A percentile compares a stretch with the other conserved stretches of the same genome.
These are phyloP conservation scores for Lasioglossum baleicum DNA, from an alignment of 1,140 invertebrate species.

Conservation along the genomic window DNA sequence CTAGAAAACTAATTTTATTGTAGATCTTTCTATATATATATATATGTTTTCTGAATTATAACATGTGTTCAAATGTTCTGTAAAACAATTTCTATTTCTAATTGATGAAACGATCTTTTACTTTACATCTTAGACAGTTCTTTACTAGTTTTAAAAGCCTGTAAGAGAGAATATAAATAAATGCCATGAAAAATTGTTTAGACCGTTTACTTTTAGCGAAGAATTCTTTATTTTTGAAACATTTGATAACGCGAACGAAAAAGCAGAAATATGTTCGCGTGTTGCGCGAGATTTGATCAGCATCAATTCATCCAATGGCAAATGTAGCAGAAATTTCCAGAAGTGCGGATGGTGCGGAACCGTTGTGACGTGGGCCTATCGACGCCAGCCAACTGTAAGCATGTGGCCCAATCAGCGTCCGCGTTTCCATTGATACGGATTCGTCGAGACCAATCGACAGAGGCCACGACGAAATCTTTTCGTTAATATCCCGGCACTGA, in stretches of 20 bases:
- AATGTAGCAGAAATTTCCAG: conserved; percentile 65
- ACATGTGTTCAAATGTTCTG: no score
- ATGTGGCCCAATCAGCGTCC: conserved; percentile 64
- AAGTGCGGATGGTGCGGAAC: conserved; percentile 45
- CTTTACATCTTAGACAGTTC: no score
- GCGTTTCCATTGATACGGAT: conserved; percentile 66
- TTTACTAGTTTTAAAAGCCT: no score
- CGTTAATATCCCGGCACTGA: conserved; percentile 77
- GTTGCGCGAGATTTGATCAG: neutral
- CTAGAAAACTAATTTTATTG: neutral
- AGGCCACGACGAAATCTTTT: conserved; percentile 79
- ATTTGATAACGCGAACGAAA: neutral
- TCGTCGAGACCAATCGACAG: conserved; percentile 75
- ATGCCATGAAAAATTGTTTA: no score
- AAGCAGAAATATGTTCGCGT: neutral
- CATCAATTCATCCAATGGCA: conserved; percentile 19
- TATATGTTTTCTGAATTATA: no score
- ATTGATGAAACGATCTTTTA: no score
- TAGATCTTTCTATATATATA: neutral
- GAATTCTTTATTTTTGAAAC: neutral
- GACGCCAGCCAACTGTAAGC: conserved; percentile 76
- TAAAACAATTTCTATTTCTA: no score
- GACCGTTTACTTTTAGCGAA: no score
- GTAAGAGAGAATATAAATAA: no score
- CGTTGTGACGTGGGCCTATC: conserved; percentile 81